Conservation (phyloP, 2,113 vertebrate species). For the Tamias sibiricus region DNA sequence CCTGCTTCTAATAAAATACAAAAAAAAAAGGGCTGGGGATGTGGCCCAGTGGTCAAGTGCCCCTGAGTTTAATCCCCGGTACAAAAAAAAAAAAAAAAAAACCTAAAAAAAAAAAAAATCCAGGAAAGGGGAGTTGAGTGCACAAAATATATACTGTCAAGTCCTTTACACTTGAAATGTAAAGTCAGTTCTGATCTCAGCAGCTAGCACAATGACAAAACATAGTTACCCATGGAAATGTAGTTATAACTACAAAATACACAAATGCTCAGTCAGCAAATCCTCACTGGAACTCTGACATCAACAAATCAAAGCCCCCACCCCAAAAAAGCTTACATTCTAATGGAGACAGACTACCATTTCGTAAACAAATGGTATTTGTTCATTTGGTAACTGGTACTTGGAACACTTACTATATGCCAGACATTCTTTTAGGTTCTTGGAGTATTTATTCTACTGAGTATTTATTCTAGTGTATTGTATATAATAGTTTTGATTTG, state of each 20-base stretch:
- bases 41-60: too few species aligned
- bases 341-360: conserved; percentile 11
- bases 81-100: too few species aligned
- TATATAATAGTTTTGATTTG: background rate
- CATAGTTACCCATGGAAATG: background rate
- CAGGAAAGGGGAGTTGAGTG: background rate
- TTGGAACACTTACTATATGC: background rate
- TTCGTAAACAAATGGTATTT: background rate
- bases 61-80: too few species aligned
- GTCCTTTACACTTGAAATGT: background rate
- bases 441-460: conserved; percentile 3
- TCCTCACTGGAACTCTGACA: conserved; percentile 11
- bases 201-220: background rate
- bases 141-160: background rate
- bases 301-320: background rate
- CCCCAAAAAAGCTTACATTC: background rate
- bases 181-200: background rate
- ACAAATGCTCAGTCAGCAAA: background rate
- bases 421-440: background rate
- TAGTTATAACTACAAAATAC: background rate
- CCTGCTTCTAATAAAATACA: too few species aligned
- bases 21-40: too few species aligned
- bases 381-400: conserved; percentile 31
- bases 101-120: too few species aligned
- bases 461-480: background rate